Evolutionary conservation across 2,888 invertebrate species (phyloP), one percentile per base, ranked within the genome.

Genomic region (Hydraecia micacea): DNA sequence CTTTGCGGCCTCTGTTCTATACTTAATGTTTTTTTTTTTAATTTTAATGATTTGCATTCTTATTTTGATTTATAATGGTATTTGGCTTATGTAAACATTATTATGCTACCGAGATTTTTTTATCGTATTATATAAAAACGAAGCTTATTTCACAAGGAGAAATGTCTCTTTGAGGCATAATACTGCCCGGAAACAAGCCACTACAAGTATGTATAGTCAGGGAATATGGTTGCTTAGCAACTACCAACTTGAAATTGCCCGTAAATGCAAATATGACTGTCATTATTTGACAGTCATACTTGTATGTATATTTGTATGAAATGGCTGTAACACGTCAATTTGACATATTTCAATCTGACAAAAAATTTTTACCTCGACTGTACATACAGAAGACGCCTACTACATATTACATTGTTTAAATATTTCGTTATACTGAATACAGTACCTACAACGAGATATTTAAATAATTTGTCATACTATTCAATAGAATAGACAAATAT

Each of bases 1-100:
- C 18, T 32, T 21, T 13, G n/a, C 72, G 9, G 36, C 63, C 71
- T 74, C 52, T 52, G 28, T 63, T n/a, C 9, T 74, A 25, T 52
- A 36, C 4, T 36, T 36, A 28, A 65, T 72, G 63, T 81, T 39
- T 70, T 4, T 49, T 81, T 4, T 49, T 32, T n/a, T n/a, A 42
- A 42, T 18, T 58, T 58, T 52, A 2, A 49, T 72, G 11, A 46
- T 69, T 82, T 73, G 72, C 52, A 52, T 77, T 63, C 39, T 52
- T 75, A 52, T 62, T 70, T 75, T 77, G 11, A 62, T 67, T 62
- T 49, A 28, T 60, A 4, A 15, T 36, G 13, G 7, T 15, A 49
- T 58, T 46, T 55, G n/a, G 32, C 21, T 8, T 7, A 8, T 52
- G 18, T 58, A 13, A 36, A n/a, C 4, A 46, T 68, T 7, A 36